These are phyloP conservation scores for Coranthus polyacanthus DNA, from an alignment of 2,797 vertebrate species.

Conservation along the genomic window DNA sequence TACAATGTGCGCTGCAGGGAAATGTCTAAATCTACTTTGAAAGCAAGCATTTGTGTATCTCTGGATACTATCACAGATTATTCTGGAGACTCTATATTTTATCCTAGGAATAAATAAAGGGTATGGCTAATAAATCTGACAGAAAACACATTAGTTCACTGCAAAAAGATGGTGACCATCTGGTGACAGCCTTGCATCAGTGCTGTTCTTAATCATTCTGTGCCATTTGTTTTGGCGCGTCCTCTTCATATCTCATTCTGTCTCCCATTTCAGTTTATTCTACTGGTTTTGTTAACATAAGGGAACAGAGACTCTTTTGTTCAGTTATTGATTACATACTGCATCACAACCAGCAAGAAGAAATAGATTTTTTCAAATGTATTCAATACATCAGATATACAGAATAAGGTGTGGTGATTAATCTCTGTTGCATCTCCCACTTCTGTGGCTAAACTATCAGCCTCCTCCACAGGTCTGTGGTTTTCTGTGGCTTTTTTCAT, in stretches of 20 bases:
- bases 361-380: not conserved
- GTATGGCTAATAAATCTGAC: conserved; percentile 60
- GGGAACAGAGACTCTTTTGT: conserved; percentile 21
- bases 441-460: conserved; percentile 19
- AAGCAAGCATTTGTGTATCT: conserved; percentile 33
- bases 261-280: conserved; percentile 51
- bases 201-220: conserved; percentile 63
- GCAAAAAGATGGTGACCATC: conserved; percentile 72
- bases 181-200: conserved; percentile 72
- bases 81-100: conserved; percentile 56
- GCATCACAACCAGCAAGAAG: conserved; percentile 15
- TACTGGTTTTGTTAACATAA: conserved; percentile 36
- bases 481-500: conserved; percentile 17
- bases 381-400: conserved; percentile 6
- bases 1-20: conserved; percentile 67
- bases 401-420: conserved; percentile 18
- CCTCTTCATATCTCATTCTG: conserved; percentile 51
- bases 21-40: conserved; percentile 50
- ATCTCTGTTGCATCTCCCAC: conserved; percentile 28
- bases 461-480: conserved; percentile 4
- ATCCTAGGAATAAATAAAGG: conserved; percentile 59
- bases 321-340: conserved; percentile 25
- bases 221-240: conserved; percentile 60
- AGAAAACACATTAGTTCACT: conserved; percentile 63
- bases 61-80: conserved; percentile 48